These are phyloP conservation scores for Dendrolimus kikuchii DNA, from an alignment of 1,140 invertebrate species.

Conservation along the genomic window DNA sequence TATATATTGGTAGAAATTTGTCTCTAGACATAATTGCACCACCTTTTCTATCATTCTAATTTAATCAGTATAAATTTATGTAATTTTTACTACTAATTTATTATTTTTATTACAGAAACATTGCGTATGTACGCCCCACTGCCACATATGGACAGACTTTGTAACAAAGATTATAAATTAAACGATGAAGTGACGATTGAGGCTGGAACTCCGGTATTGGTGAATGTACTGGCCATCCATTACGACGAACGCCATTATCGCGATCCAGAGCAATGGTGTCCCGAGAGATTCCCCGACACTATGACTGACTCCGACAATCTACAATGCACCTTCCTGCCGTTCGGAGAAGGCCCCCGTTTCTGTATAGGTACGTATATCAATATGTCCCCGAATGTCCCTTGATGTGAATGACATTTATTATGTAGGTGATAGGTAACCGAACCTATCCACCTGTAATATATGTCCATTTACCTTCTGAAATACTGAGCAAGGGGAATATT, in stretches of 20 bases:
- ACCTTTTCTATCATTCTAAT: no score
- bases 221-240: conserved; percentile 58
- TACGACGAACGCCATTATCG: conserved; percentile 75
- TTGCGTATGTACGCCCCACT: conserved; percentile 73
- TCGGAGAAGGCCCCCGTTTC: conserved; percentile 83
- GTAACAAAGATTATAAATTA: conserved; percentile 62
- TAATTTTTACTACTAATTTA: conserved; percentile 1
- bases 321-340: conserved; percentile 79
- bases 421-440: no score
- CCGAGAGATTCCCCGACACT: conserved; percentile 75
- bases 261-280: conserved; percentile 77
- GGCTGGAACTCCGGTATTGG: conserved; percentile 34
- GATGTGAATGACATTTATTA: no score
- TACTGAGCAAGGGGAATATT: no score
- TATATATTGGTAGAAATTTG: no score
- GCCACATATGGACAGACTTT: conserved; percentile 70
- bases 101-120: conserved; percentile 58
- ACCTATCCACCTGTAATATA: no score
- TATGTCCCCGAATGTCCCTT: no score
- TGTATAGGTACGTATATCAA: conserved; percentile 76
- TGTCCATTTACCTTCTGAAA: no score
- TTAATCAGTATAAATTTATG: no score
- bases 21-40: no score
- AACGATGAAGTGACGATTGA: conserved; percentile 61
- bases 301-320: conserved; percentile 53